A percentile compares a stretch with the other conserved stretches of the same genome.
phyloP scores from a whole-genome alignment of 2,113 vertebrate genomes.

The Amazona guildingii region DNA sequence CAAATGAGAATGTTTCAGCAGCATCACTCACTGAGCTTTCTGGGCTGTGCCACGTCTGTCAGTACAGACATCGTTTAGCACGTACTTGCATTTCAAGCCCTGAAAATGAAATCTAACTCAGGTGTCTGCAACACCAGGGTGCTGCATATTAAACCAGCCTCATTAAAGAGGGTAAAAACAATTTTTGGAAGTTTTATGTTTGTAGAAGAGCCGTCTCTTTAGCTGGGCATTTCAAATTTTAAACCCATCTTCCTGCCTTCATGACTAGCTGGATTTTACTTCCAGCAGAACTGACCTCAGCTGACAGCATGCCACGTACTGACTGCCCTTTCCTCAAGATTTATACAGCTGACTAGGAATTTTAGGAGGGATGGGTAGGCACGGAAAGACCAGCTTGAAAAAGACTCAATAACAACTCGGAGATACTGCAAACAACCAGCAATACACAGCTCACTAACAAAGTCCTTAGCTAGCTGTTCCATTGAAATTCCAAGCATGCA shows the following conservation, averaged over 20 bases:
- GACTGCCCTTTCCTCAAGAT: background rate
- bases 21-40: background rate
- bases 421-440: background rate
- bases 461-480: background rate
- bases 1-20: background rate
- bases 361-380: background rate
- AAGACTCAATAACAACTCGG: background rate
- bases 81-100: background rate
- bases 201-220: background rate
- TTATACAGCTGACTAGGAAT: background rate
- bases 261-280: background rate
- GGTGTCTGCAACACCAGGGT: background rate
- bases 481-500: background rate
- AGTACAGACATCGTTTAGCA: background rate
- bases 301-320: background rate
- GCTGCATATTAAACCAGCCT: background rate
- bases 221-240: background rate
- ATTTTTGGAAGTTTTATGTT: background rate
- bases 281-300: background rate
- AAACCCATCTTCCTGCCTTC: background rate
- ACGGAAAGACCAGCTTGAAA: background rate
- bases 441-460: background rate
- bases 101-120: background rate
- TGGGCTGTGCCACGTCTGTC: background rate
- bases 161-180: background rate